Conservation (phyloP, 37 sponge, comb jelly and placozoan genomes). For the Aplysina aerophoba region DNA sequence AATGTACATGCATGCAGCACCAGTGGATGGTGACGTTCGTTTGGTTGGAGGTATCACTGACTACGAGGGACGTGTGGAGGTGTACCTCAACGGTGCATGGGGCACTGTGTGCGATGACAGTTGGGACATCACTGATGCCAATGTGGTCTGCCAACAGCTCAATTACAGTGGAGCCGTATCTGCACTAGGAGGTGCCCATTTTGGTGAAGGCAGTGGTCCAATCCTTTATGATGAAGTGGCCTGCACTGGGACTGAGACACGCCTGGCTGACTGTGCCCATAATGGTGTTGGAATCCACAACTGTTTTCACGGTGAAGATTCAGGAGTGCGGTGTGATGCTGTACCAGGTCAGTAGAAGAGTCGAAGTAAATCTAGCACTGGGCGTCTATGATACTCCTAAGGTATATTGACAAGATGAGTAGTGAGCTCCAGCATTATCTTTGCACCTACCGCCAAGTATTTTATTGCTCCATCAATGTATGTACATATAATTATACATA, state of each 20-base stretch:
- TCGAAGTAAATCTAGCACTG: too few species aligned
- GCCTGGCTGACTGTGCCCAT: not conserved
- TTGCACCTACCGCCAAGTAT: too few species aligned
- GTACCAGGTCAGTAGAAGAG: too few species aligned
- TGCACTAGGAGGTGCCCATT: not conserved
- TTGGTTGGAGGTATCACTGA: not conserved
- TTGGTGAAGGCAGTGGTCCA: not conserved
- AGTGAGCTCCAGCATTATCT: too few species aligned
- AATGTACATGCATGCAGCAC: not conserved
- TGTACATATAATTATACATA: too few species aligned
- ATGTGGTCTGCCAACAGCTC: not conserved
- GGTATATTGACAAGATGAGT: too few species aligned
- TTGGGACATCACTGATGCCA: slow-evolving; percentile 7
- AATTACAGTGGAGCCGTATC: not conserved
- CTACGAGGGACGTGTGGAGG: not conserved
- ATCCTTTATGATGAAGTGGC: not conserved
- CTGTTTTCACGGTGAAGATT: not conserved
- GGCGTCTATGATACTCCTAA: too few species aligned
- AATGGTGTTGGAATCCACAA: not conserved
- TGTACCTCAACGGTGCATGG: slow-evolving; percentile 15
- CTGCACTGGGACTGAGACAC: slow-evolving; percentile 15
- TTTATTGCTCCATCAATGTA: too few species aligned
- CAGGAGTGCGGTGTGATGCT: not conserved
- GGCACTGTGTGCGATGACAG: slow-evolving; percentile 11
- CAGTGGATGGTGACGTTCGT: not conserved